A percentile compares a stretch with the other conserved stretches of the same genome.
Conservation (phyloP, 2,113 vertebrate species). For the Cyprinodon variegatus region DNA sequence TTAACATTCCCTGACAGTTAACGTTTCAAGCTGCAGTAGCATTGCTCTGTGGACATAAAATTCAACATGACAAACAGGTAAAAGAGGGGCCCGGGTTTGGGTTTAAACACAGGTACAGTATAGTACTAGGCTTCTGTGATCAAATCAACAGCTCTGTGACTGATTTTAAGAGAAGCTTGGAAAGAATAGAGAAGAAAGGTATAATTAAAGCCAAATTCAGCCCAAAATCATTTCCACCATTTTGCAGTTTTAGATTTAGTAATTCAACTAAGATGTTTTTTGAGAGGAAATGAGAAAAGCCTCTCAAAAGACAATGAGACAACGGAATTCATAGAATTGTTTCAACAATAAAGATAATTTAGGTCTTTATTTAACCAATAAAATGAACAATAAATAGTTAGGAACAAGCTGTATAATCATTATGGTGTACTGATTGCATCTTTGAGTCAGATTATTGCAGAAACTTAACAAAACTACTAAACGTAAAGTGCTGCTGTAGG, state of each 20-base stretch:
- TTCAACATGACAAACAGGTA: constrained; percentile 57
- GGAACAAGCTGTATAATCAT: background rate
- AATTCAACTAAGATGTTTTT: background rate
- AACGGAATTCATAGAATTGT: background rate
- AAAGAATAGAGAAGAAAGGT: constrained; percentile 1
- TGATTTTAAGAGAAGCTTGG: constrained; percentile 47
- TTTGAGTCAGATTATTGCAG: background rate
- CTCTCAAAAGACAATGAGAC: background rate
- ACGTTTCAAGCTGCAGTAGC: constrained; percentile 73
- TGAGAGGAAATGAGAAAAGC: background rate
- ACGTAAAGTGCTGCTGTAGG: background rate
- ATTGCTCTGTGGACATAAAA: constrained; percentile 69
- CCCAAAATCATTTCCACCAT: background rate
- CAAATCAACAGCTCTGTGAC: constrained; percentile 59
- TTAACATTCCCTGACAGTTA: constrained; percentile 79
- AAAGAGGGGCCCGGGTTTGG: constrained; percentile 34
- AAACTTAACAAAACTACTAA: background rate
- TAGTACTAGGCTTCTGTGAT: constrained; percentile 44
- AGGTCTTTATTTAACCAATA: background rate
- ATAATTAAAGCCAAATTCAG: background rate
- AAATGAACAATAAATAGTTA: background rate
- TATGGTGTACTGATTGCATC: background rate
- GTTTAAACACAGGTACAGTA: constrained; percentile 30
- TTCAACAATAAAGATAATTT: background rate
- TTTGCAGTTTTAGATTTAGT: background rate